Base-by-base conservation (phyloP, 2,797 vertebrate genomes). In the Odontamblyopus rebecca region DNA sequence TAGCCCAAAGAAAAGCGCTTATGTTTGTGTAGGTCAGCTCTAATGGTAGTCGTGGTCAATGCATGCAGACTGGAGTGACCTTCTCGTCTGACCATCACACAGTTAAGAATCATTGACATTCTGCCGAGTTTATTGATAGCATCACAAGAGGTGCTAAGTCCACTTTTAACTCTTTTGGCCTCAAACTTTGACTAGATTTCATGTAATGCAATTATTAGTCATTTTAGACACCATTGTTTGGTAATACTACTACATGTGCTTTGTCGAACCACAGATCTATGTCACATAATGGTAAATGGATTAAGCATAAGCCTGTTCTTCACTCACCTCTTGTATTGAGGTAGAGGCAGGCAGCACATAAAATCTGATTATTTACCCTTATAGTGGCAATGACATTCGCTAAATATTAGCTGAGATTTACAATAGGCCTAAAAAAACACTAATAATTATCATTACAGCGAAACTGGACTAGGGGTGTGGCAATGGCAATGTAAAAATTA, bases 11-110 rank as follows among this genome's bases (percentile, higher is more conserved):
- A 29, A 32, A 66, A 29, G 6, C 0, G 6, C 3, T 38, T 27
- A 26, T 26, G 50, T 67, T 67, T 50, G 5, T n/a, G 65, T 13
- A 3, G 16, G 27, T 30, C 65, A 30, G 29, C 48, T n/a, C 15
- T 6, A 54, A 23, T 53, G 48, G 50, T 35, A 18, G 29, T 32
- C 29, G 53, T 53, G 27, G 27, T 19, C 23, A 66, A 29, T 51
- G 63, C 23, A 67, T 67, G 26, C 41, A 51, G 13, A 27, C 41
- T 54, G 64, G 16, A 51, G 44, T 66, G 64, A 66, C 64, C 64
- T 66, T 66, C 41, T 50, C 44, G 26, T 6, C 29, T 32, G 26
- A 48, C 13, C n/a, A 27, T 48, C 26, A 30, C 41, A 50, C 41
- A 29, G 64, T 53, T 53, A 54, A 51, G 29, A 54, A 67, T 32